Conservation (phyloP, 2,888 invertebrate genomes). For the Athetis lepigone region DNA sequence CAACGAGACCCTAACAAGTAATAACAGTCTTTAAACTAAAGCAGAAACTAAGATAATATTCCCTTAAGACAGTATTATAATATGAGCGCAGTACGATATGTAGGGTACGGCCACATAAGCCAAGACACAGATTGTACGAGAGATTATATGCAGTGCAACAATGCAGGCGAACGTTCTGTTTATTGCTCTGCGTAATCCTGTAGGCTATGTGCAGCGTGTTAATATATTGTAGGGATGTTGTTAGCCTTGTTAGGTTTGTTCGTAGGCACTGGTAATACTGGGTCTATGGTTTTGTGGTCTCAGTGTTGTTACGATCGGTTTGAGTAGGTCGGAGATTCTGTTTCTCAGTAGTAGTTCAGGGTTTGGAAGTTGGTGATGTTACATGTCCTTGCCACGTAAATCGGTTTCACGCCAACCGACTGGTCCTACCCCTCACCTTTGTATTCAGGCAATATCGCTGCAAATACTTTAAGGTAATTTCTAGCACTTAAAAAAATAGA, state of each 20-base stretch:
- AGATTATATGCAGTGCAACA: slow-evolving; percentile 55
- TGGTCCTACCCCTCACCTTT: no score
- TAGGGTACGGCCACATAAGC: slow-evolving; percentile 26
- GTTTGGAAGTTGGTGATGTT: no score
- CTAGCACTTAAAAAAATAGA: not conserved
- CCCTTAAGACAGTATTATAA: slow-evolving; percentile 28
- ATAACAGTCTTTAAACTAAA: slow-evolving; percentile 28
- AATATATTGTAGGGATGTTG: not conserved
- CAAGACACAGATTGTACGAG: slow-evolving; percentile 52
- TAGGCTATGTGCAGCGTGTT: slow-evolving; percentile 35
- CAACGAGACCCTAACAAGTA: slow-evolving; percentile 4
- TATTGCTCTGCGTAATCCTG: slow-evolving; percentile 49
- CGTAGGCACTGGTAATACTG: no score
- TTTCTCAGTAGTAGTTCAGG: no score
- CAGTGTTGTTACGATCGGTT: no score
- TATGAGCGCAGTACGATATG: slow-evolving; percentile 25
- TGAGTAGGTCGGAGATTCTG: no score
- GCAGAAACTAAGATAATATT: slow-evolving; percentile 34
- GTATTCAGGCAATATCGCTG: not conserved
- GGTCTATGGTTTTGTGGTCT: no score
- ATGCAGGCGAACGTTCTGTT: slow-evolving; percentile 48
- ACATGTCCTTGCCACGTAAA: no score
- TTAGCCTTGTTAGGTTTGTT: not conserved
- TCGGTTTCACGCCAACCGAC: no score
- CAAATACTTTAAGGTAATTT: not conserved